Percentiles rank a stretch among this genome's conserved stretches.
Evolutionary conservation across 1,140 invertebrate species (phyloP).

Genomic region (Caerostris extrusa): DNA sequence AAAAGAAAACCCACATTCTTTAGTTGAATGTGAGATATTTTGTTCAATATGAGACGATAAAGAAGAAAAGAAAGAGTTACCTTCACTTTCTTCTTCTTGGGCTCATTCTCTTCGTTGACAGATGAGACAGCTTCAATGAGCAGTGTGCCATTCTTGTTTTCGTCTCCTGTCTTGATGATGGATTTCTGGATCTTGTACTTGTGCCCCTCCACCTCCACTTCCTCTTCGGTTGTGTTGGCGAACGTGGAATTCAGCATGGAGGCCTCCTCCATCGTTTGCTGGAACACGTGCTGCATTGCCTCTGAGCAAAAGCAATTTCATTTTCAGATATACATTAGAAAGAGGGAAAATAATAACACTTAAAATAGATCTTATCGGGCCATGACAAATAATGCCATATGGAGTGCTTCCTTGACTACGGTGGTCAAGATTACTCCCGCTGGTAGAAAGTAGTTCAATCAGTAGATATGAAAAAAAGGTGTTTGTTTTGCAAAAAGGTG

Average conservation of each 20-base stretch:
- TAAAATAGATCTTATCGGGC: background rate
- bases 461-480: no score
- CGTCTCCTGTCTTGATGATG: conserved; percentile 1
- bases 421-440: no score
- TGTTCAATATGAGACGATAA: no score
- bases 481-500: no score
- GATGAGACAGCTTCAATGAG: conserved; percentile 8
- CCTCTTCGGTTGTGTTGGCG: conserved; percentile 41
- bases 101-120: background rate
- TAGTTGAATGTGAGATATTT: no score
- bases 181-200: conserved; percentile 20
- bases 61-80: background rate
- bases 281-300: background rate
- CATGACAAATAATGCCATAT: no score
- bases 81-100: background rate
- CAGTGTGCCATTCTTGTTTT: background rate
- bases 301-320: background rate
- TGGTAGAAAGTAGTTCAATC: no score
- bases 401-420: no score
- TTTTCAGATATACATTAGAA: background rate
- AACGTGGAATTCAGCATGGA: background rate
- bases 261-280: conserved; percentile 16
- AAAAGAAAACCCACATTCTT: no score
- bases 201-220: conserved; percentile 5
- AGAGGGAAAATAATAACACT: background rate